These are phyloP conservation scores for Hemibagrus guttatus DNA, from an alignment of 2,797 vertebrate species.

Conservation along the genomic window DNA sequence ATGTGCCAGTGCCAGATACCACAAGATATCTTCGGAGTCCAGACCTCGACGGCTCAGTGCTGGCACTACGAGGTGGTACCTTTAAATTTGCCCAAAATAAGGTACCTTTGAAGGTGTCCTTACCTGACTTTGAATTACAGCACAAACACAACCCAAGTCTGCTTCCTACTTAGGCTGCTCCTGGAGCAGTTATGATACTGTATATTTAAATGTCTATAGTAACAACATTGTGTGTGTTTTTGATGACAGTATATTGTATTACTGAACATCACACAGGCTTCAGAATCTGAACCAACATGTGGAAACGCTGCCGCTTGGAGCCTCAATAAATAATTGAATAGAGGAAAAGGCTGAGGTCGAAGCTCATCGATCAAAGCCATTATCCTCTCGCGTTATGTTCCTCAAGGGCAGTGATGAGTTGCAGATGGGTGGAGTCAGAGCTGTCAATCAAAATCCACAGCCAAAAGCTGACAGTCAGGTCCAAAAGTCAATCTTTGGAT, in stretches of 20 bases:
- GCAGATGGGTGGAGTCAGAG: conserved; percentile 24
- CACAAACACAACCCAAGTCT: neutral
- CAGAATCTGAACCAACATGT: conserved; percentile 1
- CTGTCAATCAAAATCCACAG: conserved; percentile 39
- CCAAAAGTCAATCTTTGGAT: neutral
- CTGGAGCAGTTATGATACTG: neutral
- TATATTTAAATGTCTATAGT: neutral
- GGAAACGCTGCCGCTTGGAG: conserved; percentile 32
- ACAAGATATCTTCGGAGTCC: too few species aligned
- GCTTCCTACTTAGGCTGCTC: neutral
- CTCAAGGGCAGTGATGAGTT: conserved; percentile 37
- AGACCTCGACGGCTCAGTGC: too few species aligned
- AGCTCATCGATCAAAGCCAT: conserved; percentile 82
- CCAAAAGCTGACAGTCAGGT: neutral
- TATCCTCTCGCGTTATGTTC: conserved; percentile 74
- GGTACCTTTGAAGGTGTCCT: too few species aligned
- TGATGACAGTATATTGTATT: neutral
- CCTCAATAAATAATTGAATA: conserved; percentile 82
- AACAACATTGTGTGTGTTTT: neutral
- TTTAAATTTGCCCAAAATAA: too few species aligned
- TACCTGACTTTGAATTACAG: neutral
- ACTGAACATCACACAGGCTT: neutral
- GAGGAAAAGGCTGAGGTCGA: conserved; percentile 68
- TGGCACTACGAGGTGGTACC: too few species aligned
- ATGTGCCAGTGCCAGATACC: too few species aligned